phyloP scores from a whole-genome alignment of 2,113 vertebrate species.

The Xenopus tropicalis region DNA sequence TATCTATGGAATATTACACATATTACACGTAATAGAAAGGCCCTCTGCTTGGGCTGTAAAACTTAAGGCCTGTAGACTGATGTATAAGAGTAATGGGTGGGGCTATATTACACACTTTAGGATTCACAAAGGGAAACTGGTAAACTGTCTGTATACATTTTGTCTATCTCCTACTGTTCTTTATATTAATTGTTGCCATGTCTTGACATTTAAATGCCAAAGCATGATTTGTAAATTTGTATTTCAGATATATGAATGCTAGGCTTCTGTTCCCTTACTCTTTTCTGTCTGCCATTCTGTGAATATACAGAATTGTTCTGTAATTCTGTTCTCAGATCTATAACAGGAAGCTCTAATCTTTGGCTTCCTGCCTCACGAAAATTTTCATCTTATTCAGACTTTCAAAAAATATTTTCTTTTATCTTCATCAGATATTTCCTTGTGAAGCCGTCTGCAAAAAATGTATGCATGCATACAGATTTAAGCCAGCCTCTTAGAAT shows the following conservation, averaged over 20 bases:
- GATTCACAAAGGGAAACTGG: too few species aligned
- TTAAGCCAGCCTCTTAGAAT: not conserved
- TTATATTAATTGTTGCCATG: too few species aligned
- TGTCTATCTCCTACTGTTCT: too few species aligned
- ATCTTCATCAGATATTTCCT: conserved; percentile 26
- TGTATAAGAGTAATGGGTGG: too few species aligned
- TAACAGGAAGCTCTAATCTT: conserved; percentile 37
- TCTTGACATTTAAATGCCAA: too few species aligned
- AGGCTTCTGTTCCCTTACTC: not conserved
- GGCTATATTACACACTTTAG: too few species aligned
- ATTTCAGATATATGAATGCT: conserved; percentile 19
- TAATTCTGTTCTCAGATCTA: conserved; percentile 31
- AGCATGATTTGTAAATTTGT: not conserved
- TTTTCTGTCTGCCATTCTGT: not conserved
- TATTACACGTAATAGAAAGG: too few species aligned
- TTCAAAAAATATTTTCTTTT: conserved; percentile 31
- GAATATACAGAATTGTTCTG: conserved; percentile 25
- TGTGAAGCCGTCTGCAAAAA: too few species aligned
- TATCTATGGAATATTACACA: too few species aligned
- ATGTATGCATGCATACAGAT: not conserved
- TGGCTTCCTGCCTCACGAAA: conserved; percentile 29
- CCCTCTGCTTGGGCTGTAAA: too few species aligned
- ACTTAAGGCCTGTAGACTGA: too few species aligned
- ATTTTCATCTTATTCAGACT: conserved; percentile 19
- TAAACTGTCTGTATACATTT: too few species aligned